These are phyloP conservation scores for Cataglyphis altisquamis DNA, from an alignment of 2,888 invertebrate species.

Conservation along the genomic window DNA sequence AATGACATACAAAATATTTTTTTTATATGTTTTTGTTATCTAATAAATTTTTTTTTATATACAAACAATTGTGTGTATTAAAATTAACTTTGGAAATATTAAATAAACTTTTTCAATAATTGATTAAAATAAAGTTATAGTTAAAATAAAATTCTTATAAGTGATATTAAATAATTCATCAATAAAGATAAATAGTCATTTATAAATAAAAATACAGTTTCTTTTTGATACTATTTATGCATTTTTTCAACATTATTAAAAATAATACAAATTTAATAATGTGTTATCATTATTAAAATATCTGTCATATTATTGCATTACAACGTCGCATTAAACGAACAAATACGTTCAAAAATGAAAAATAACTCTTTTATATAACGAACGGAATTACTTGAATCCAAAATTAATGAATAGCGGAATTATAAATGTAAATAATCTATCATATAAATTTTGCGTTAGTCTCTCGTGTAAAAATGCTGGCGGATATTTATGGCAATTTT, in stretches of 20 bases:
- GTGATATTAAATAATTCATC: not conserved
- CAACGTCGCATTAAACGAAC: not conserved
- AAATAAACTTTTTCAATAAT: not conserved
- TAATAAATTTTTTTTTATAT: not conserved
- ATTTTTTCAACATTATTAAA: not conserved
- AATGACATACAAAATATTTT: too few relatives aligned
- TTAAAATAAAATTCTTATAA: not conserved
- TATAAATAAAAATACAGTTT: not conserved
- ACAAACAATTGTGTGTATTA: not conserved
- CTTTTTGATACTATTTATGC: not conserved
- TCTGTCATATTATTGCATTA: constrained; percentile 16
- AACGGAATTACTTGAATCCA: constrained; percentile 37
- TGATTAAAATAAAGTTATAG: not conserved
- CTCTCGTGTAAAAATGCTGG: constrained; percentile 37
- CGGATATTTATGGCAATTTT: constrained; percentile 45
- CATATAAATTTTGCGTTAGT: constrained; percentile 63
- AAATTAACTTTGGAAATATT: not conserved
- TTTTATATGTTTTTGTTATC: not conserved
- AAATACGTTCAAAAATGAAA: constrained; percentile 30
- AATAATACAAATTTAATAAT: constrained; percentile 39
- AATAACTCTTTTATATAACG: constrained; percentile 32
- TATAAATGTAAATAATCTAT: constrained; percentile 60
- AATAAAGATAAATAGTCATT: not conserved
- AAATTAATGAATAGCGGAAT: constrained; percentile 48
- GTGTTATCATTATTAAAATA: constrained; percentile 38